Percentiles rank a stretch among this genome's conserved stretches.
Conservation (phyloP, 2,888 invertebrate genomes). For the Chymomyza caudatula region DNA sequence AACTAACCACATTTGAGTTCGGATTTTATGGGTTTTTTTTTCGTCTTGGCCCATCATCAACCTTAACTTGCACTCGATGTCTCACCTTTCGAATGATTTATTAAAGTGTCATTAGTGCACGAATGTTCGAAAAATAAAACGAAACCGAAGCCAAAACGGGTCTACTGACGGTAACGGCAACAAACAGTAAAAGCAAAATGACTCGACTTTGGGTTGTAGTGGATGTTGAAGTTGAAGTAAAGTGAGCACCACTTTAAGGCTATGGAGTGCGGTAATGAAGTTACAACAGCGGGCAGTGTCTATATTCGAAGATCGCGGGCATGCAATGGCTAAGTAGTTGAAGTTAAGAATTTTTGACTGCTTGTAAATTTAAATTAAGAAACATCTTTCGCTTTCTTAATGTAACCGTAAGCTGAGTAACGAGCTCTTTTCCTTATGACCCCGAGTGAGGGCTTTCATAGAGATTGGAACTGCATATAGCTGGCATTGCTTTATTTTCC, state of each 20-base stretch:
- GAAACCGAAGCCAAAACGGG: conserved; percentile 56
- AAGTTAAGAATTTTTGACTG: conserved; percentile 29
- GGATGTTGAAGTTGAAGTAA: conserved; percentile 30
- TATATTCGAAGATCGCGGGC: conserved; percentile 35
- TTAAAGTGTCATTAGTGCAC: conserved; percentile 76
- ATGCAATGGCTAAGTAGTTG: conserved; percentile 74
- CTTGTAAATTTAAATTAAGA: conserved; percentile 72
- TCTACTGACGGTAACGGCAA: conserved; percentile 22
- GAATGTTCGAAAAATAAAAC: conserved; percentile 67
- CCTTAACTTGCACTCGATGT: conserved; percentile 72
- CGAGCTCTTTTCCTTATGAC: conserved; percentile 19
- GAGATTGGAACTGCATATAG: conserved; percentile 46
- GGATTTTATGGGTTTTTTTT: conserved; percentile 23
- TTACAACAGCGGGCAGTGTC: conserved; percentile 50
- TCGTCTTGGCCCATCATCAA: conserved; percentile 55
- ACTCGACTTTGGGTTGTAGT: conserved; percentile 49
- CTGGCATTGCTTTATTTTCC: conserved; percentile 58
- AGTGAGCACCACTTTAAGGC: conserved; percentile 15
- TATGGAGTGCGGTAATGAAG: conserved; percentile 70
- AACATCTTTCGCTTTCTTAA: conserved; percentile 26
- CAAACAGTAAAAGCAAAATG: conserved; percentile 5
- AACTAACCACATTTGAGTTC: conserved; percentile 57
- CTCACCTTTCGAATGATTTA: conserved; percentile 77
- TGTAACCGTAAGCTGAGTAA: conserved; percentile 51
- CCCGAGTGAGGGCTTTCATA: conserved; percentile 41